Evolutionary conservation across 64 coral and sea anemone genomes (phyloP), one percentile per base, ranked within the genome.

Genomic region (Catalaphyllia jardinei): DNA sequence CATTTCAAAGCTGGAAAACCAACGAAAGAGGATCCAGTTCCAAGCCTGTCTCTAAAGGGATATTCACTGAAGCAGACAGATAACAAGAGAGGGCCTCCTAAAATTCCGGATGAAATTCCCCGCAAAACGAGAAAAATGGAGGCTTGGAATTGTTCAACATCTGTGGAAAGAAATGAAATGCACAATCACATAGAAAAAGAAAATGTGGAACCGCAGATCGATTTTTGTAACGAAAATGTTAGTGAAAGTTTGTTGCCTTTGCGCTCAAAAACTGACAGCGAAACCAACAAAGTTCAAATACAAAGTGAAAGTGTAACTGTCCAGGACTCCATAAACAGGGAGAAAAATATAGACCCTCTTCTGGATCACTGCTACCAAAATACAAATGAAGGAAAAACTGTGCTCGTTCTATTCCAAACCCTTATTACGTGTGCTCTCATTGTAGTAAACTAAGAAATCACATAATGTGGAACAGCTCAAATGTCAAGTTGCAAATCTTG

Each of bases 241-340:
- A 60, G 35, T 87, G 52, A 87, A 73, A 73, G 83, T 87, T 87
- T 52, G 15, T 52, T 87, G 83, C 20, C 46, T 75, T 74, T 87
- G 33, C 15, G 69, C 27, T 75, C 42, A 74, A 87, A 49, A 87
- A 87, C 14, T 74, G 86, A 87, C 67, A 87, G 38, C 35, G 69
- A 87, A n/a, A n/a, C n/a, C n/a, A 87, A 87, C 71, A 87, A 87
- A 75, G 67, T 73, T 87, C 67, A 73, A 87, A 75, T n/a, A 73
- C 86, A 87, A 60, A 87, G 65, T 87, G 86, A 87, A 87, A 87
- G 72, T 73, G 67, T 72, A 75, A 73, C 67, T 51, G 77, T 87
- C 67, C 38, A 73, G 74, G 71, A 71, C 85, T 87, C 85, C 85
- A 87, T 11, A 74, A 87, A 87, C 85, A 73, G 39, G 85, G 2